These are phyloP conservation scores for Laspeyria flexula DNA, from an alignment of 2,888 invertebrate genomes.

Conservation along the genomic window DNA sequence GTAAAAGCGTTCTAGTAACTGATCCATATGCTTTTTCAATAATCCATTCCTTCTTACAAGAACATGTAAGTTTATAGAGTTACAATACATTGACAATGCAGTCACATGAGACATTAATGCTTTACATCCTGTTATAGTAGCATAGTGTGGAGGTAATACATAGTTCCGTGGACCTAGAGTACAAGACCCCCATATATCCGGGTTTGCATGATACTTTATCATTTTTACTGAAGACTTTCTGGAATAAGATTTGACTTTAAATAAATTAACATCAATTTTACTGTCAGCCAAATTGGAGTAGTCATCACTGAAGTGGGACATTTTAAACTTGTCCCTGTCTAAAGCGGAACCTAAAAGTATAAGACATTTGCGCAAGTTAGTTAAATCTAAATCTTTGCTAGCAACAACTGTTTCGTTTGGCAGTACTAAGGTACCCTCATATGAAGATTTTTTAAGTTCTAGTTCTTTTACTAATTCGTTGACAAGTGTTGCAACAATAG, in stretches of 20 bases:
- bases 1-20: slow-evolving; percentile 62
- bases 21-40: slow-evolving; percentile 51
- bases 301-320: slow-evolving; percentile 44
- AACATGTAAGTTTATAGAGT: slow-evolving; percentile 44
- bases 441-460: slow-evolving; percentile 13
- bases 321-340: slow-evolving; percentile 47
- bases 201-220: slow-evolving; percentile 29
- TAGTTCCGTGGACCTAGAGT: slow-evolving; percentile 39
- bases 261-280: slow-evolving; percentile 33
- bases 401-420: slow-evolving; percentile 16
- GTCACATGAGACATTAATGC: slow-evolving; percentile 56
- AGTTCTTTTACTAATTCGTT: slow-evolving; percentile 52
- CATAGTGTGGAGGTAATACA: slow-evolving; percentile 70
- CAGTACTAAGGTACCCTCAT: slow-evolving; percentile 16
- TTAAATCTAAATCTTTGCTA: slow-evolving; percentile 46
- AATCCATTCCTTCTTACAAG: slow-evolving; percentile 50
- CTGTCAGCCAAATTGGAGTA: slow-evolving; percentile 52
- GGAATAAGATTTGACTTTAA: slow-evolving; percentile 67
- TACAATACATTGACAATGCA: slow-evolving; percentile 17
- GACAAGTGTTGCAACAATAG: slow-evolving; percentile 57
- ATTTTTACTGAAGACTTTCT: slow-evolving; percentile 46
- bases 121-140: slow-evolving; percentile 68
- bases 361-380: slow-evolving; percentile 59
- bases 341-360: slow-evolving; percentile 62
- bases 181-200: slow-evolving; percentile 66